Evolutionary conservation across 2,888 invertebrate genomes (phyloP), one percentile per base, ranked within the genome.

Genomic region (Yponomeuta malinellus): DNA sequence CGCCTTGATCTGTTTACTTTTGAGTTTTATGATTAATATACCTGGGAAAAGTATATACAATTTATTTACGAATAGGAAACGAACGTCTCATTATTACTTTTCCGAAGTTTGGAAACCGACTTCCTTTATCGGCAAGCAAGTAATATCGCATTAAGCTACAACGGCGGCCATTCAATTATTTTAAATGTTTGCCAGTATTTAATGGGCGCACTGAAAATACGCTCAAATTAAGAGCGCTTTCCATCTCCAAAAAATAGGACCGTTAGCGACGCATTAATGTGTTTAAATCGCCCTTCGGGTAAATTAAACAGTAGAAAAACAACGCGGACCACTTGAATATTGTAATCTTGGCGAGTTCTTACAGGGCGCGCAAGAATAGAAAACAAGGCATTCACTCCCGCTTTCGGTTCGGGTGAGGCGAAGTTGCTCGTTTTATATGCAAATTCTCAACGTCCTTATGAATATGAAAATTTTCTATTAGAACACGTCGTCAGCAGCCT

Each of bases 381-480:
- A 86, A 85, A 84, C 86, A 85, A 82, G 84, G 85, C 83, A 79
- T 83, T 85, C 83, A 82, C 85, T 80, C 81, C 81, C 78, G 78
- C 80, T 69, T 63, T 70, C 78, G 78, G 78, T 76, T 75, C 72
- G 73, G 33, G 83, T 79, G 81, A 78, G 80, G 83, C 83, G 82
- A 85, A 85, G 85, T 85, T 86, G 88, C 90, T 90, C 90, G 91
- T 91, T 92, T 91, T 92, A 88, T 90, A 91, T 91, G 91, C 87
- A 90, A 91, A 92, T 92, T 85, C 82, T 79, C 83, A 81, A 87
- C 88, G 87, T 88, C 86, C 90, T 91, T 91, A 92, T 91, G 91
- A 92, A 92, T 91, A 91, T 92, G 91, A 92, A 91, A 91, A 91
- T 91, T 91, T 91, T 91, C 90, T 91, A 91, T 91, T 90, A 92